Percentiles rank a stretch among this genome's conserved stretches.
phyloP scores from a whole-genome alignment of 2,797 vertebrate species.

The Moxostoma hubbsi region DNA sequence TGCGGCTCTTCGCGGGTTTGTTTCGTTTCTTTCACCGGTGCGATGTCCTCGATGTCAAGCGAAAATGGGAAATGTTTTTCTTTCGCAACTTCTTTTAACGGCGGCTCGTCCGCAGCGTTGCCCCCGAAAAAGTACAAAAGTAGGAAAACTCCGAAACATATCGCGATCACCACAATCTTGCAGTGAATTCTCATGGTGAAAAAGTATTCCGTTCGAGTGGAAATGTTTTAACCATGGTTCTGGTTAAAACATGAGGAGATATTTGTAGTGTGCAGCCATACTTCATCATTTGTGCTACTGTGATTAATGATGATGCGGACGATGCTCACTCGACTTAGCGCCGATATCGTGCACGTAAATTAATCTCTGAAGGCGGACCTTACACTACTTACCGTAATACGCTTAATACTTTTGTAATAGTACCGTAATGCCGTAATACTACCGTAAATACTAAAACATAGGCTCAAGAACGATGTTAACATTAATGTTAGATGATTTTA shows the following conservation, averaged over 20 bases:
- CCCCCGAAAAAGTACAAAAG: conserved; percentile 83
- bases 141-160: conserved; percentile 81
- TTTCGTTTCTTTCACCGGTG: conserved; percentile 64
- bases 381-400: conserved; percentile 70
- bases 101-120: conserved; percentile 74
- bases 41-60: conserved; percentile 54
- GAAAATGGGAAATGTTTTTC: conserved; percentile 60
- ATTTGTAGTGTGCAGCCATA: conserved; percentile 67
- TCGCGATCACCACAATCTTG: conserved; percentile 73
- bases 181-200: conserved; percentile 80
- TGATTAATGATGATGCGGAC: conserved; percentile 66
- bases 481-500: too few species aligned
- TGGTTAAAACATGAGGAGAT: conserved; percentile 66
- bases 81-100: conserved; percentile 67
- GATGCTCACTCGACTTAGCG: conserved; percentile 62
- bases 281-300: conserved; percentile 66
- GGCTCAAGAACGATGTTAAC: too few species aligned
- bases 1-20: conserved; percentile 52
- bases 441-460: too few species aligned
- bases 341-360: conserved; percentile 64
- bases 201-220: conserved; percentile 59
- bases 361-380: conserved; percentile 68
- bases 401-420: neutral
- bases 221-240: conserved; percentile 50
- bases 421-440: too few species aligned